Evolutionary conservation across 2,797 vertebrate genomes (phyloP).

Genomic region (Pantherophis vulpinus): DNA sequence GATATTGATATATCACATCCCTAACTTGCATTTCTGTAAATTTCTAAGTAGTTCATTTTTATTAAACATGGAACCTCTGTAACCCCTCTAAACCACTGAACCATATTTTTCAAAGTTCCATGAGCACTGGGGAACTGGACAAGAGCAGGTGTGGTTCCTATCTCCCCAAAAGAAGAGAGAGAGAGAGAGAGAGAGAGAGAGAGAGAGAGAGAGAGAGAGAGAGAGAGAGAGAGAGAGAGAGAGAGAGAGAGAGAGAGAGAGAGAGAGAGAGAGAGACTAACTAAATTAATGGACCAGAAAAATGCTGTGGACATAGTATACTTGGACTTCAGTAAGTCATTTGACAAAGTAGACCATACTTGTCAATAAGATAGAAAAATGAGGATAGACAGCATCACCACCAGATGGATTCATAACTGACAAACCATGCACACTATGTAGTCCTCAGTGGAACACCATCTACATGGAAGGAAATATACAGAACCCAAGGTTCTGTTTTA

Average conservation of each 20-base stretch:
- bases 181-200: too few relatives aligned
- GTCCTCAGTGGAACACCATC: background rate
- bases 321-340: background rate
- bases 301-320: background rate
- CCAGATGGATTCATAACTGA: background rate
- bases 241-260: too few relatives aligned
- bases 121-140: background rate
- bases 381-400: background rate
- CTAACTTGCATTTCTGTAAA: background rate
- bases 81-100: background rate
- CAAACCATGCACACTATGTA: background rate
- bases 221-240: too few relatives aligned
- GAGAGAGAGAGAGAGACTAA: background rate
- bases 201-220: too few relatives aligned
- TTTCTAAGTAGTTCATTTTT: background rate
- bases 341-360: background rate
- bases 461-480: background rate
- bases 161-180: too few relatives aligned
- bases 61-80: background rate
- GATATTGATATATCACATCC: background rate
- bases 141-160: background rate
- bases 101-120: background rate
- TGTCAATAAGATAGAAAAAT: background rate
- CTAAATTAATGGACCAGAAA: background rate
- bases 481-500: background rate